Conservation (phyloP, 2,888 invertebrate genomes). For the Melanostoma scalare region DNA sequence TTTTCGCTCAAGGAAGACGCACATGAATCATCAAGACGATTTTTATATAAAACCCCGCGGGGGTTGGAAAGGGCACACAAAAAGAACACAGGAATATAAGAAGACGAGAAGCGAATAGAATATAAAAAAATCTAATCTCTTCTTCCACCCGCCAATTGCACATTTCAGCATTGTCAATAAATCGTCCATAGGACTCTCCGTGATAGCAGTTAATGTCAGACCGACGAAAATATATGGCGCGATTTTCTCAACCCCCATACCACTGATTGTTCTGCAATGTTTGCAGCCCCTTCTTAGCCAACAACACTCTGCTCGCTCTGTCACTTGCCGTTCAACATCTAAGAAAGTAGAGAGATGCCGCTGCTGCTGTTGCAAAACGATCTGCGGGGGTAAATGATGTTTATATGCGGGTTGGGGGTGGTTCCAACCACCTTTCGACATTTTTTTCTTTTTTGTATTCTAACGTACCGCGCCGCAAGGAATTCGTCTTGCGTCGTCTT, state of each 20-base stretch:
- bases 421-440: conserved; percentile 9
- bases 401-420: conserved; percentile 63
- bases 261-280: conserved; percentile 25
- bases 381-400: conserved; percentile 75
- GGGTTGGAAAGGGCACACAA: conserved; percentile 41
- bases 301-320: conserved; percentile 58
- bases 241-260: conserved; percentile 63
- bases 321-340: conserved; percentile 71
- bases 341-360: conserved; percentile 60
- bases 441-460: conserved; percentile 29
- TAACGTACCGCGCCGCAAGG: conserved; percentile 63
- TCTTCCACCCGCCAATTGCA: conserved; percentile 73
- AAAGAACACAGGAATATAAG: conserved; percentile 1
- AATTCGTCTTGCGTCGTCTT: conserved; percentile 72
- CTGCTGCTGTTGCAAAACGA: conserved; percentile 69
- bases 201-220: conserved; percentile 83
- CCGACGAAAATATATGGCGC: conserved; percentile 82
- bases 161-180: conserved; percentile 81
- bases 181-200: conserved; percentile 78
- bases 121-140: conserved; percentile 66
- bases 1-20: conserved; percentile 51
- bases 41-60: conserved; percentile 55
- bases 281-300: conserved; percentile 60
- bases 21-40: conserved; percentile 70
- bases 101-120: conserved; percentile 12